Conservation (phyloP, 2,888 invertebrate genomes). For the Cheilosia urbana region DNA sequence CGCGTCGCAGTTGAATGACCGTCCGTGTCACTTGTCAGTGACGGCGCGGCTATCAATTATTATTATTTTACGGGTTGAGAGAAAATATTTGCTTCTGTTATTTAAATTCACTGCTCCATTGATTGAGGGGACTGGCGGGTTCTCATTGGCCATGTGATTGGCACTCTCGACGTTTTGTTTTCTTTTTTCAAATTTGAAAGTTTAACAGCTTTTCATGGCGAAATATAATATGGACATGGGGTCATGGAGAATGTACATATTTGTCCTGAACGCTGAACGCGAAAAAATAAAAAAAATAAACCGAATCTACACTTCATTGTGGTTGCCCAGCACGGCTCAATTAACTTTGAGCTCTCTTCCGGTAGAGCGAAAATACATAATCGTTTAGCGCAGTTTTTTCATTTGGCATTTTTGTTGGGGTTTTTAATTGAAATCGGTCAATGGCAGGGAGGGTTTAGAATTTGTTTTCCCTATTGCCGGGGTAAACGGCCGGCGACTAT, state of each 20-base stretch:
- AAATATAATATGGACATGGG: constrained; percentile 15
- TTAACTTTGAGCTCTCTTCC: constrained; percentile 72
- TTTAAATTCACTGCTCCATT: constrained; percentile 58
- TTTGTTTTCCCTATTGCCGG: constrained; percentile 21
- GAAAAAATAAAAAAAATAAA: constrained; percentile 17
- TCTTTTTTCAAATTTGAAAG: constrained; percentile 30
- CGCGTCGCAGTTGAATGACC: constrained; percentile 47
- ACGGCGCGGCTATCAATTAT: constrained; percentile 48
- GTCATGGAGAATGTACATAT: constrained; percentile 49
- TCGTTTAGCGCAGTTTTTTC: constrained; percentile 37
- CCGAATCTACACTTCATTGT: constrained; percentile 44
- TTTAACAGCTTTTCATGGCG: constrained; percentile 8
- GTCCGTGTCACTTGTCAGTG: constrained; percentile 8
- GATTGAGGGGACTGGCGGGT: constrained; percentile 19
- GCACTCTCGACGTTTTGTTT: neutral
- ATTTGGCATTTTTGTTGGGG: constrained; percentile 35
- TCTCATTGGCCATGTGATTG: constrained; percentile 26
- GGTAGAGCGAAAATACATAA: constrained; percentile 68
- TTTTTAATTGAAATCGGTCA: constrained; percentile 70
- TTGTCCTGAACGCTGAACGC: constrained; percentile 21
- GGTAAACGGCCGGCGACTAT: constrained; percentile 35
- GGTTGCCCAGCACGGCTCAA: constrained; percentile 70
- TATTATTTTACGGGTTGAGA: constrained; percentile 32
- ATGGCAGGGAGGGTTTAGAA: constrained; percentile 67
- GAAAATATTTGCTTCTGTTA: constrained; percentile 48